Evolutionary conservation across 1,140 invertebrate species (phyloP), one percentile per base, ranked within the genome.

Genomic region (Eubasilissa regina): DNA sequence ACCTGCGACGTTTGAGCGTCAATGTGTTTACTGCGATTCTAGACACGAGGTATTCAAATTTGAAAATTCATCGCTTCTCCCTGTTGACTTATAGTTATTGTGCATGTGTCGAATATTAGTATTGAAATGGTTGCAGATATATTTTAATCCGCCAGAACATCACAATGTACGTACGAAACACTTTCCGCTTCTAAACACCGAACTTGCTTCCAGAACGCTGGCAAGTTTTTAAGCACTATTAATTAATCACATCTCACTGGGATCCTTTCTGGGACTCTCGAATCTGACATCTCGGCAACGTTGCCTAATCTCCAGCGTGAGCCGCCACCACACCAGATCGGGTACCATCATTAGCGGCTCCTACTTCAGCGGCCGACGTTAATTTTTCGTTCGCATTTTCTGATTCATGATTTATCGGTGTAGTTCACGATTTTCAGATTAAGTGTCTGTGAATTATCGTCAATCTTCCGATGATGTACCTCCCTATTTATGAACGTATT

Each of bases 401-500:
- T 68, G 75, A 68, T 48, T 64, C 58, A 17, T 77, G 75, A 77
- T 66, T 77, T 77, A 77, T 77, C 60, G 62, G 13, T 21, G 62
- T 43, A 12, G 70, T 79, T 79, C 78, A 75, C 78, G 78, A 79
- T 79, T 75, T 74, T 35, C 25, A 79, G 78, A 79, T 79, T 75
- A 79, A 79, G 78, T 48, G 78, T 51, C 60, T 75, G 78, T 75
- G 72, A 79, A 75, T 64, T 74, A 79, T 74, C 78, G 70, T 55
- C 78, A 44, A 79, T 79, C 78, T 73, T 55, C 51, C 19, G n/a
- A 60, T 75, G 66, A 51, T n/a, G 70, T 17, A 15, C 25, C 44
- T 4, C 12, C 17, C 56, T 60, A 19, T 62, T 78, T 78, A 78
- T 13, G 51, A 25, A 53, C 43, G 45, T 70, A 73, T 79, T 75